Evolutionary conservation across 2,113 vertebrate species (phyloP).

Genomic region (Saiga tatarica): DNA sequence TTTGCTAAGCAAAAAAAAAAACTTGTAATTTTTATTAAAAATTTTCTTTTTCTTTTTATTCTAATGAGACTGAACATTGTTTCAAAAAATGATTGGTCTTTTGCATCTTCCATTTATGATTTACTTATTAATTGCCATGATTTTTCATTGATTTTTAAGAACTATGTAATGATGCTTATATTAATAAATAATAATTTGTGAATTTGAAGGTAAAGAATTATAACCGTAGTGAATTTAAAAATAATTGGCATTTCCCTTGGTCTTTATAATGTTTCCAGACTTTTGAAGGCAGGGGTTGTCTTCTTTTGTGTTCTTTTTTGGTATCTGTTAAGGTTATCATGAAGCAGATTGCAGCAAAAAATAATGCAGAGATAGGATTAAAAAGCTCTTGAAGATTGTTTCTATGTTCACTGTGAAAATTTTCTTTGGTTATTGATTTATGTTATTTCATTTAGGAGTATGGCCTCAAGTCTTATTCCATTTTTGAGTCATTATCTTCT

Average conservation of each 20-base stretch:
- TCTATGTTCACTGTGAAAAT: neutral
- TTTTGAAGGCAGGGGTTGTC: neutral
- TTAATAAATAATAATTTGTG: neutral
- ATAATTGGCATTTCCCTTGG: neutral
- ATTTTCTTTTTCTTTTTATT: slow-evolving; percentile 3
- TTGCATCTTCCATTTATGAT: neutral
- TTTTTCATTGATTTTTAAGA: neutral
- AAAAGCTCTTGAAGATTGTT: neutral
- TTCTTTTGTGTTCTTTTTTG: neutral
- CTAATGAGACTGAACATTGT: neutral
- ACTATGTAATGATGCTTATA: neutral
- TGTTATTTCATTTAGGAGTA: neutral
- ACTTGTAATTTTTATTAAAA: neutral
- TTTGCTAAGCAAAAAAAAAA: neutral
- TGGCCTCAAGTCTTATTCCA: neutral
- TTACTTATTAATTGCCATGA: neutral
- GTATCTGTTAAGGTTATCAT: neutral
- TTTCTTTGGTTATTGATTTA: neutral
- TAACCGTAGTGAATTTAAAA: neutral
- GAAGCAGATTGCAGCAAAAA: neutral
- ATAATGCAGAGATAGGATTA: neutral
- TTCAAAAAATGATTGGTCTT: neutral
- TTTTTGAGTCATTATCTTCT: neutral
- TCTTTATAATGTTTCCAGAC: neutral
- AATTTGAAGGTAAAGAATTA: slow-evolving; percentile 10